These are phyloP conservation scores for Ambastaia sidthimunki DNA, from an alignment of 2,797 vertebrate genomes.

Conservation along the genomic window DNA sequence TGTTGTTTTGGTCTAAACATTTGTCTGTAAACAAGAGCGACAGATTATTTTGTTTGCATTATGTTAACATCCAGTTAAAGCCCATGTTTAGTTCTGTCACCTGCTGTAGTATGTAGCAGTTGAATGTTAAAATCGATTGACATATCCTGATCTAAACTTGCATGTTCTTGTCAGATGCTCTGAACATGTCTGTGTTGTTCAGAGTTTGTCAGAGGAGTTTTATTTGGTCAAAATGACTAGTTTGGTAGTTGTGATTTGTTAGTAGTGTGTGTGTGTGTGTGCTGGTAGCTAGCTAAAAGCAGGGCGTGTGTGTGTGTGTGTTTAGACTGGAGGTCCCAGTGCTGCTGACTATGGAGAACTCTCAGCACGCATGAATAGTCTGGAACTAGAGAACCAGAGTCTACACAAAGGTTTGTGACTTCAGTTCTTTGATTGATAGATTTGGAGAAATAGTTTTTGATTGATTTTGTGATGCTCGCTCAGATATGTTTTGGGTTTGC, in stretches of 20 bases:
- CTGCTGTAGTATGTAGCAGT: too few relatives aligned
- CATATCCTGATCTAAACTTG: too few relatives aligned
- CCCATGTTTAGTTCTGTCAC: too few relatives aligned
- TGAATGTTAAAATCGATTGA: too few relatives aligned
- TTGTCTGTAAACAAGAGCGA: too few relatives aligned
- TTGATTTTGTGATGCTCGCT: too few relatives aligned
- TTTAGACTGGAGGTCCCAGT: constrained; percentile 54
- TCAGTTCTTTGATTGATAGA: too few relatives aligned
- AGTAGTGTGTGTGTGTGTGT: background rate
- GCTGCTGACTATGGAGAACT: constrained; percentile 85
- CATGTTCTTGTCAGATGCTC: background rate
- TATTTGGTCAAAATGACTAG: background rate
- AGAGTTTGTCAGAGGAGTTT: background rate
- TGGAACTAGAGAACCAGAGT: constrained; percentile 90
- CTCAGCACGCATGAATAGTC: constrained; percentile 79
- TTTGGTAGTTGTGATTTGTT: constrained; percentile 2
- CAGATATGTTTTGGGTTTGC: background rate
- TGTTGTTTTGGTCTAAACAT: too few relatives aligned
- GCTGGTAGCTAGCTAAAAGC: background rate
- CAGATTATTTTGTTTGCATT: too few relatives aligned
- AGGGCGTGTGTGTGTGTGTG: constrained; percentile 19
- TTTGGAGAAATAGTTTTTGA: too few relatives aligned
- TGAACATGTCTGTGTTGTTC: background rate
- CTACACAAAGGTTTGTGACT: constrained; percentile 81
- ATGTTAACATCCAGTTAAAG: too few relatives aligned